phyloP scores from a whole-genome alignment of 2,888 invertebrate genomes.

The Eristalis intricaria region DNA sequence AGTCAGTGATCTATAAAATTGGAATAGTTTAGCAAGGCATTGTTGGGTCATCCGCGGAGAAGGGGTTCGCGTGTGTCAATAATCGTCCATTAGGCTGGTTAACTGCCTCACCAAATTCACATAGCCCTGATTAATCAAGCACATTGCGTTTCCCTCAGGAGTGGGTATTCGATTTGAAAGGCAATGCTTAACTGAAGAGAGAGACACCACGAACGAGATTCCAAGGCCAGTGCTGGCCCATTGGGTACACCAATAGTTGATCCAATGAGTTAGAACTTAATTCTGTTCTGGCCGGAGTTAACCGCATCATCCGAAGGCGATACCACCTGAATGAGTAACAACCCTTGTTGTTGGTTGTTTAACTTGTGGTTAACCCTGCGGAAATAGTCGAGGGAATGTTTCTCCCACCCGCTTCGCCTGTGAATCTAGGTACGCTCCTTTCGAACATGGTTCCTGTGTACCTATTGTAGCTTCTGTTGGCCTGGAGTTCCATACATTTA shows the following conservation, averaged over 20 bases:
- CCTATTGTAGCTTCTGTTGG: not conserved
- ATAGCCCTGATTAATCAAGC: slow-evolving; percentile 35
- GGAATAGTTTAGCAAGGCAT: slow-evolving; percentile 53
- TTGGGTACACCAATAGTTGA: not conserved
- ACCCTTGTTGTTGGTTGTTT: not conserved
- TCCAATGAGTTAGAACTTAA: not conserved
- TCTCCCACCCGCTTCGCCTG: not conserved
- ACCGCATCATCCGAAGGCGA: not conserved
- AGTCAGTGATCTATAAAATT: slow-evolving; percentile 64
- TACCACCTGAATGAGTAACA: not conserved
- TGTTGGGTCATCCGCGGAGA: slow-evolving; percentile 24
- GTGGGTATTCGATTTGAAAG: not conserved
- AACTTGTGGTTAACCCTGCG: not conserved
- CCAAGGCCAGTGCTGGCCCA: not conserved
- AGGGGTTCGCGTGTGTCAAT: slow-evolving; percentile 41
- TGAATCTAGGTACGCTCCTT: not conserved
- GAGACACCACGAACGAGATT: not conserved
- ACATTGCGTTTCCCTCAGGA: not conserved
- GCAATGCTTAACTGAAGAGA: not conserved
- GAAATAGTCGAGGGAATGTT: not conserved
- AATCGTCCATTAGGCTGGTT: slow-evolving; percentile 52
- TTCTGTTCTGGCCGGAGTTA: not conserved
- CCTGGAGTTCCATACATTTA: not conserved
- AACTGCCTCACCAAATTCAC: slow-evolving; percentile 3
- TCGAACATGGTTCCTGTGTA: not conserved